Base-by-base conservation (phyloP, 2,797 vertebrate species). In the Accipiter minullus region DNA sequence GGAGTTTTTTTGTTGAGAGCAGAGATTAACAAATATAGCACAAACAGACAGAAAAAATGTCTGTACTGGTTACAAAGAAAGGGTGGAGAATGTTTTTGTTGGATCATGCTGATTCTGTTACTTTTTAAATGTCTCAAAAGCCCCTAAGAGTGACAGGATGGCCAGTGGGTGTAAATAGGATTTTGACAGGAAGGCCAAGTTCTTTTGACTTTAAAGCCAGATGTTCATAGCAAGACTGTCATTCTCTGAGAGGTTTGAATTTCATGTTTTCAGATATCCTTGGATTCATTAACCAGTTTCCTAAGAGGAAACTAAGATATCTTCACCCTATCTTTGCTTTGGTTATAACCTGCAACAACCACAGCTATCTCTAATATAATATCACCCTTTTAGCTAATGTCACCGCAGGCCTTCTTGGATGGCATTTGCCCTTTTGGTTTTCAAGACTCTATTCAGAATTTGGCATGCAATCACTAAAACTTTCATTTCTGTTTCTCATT, bases 401-500 rank as follows among this genome's bases (percentile, higher is more conserved):
- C 36, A 62, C 47, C n/a, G 15, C 10, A 77, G 11, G 6, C 9
- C 7, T 72, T 56, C 50, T 22, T 53, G 55, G 18, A 66, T n/a
- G 48, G 22, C 42, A 56, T 86, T 86, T 89, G 6, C 5, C n/a
- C 20, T 29, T 62, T 86, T 82, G 4, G 5, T 75, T 94, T 82
- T 52, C 47, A 52, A 22, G 18, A 59, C 11, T 60, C 63, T 62
- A 62, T 56, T 84, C 52, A 85, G 71, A 93, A 82, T 73, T 67
- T 86, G 86, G 21, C 32, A 69, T 34, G 14, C 27, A 80, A 12
- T 56, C 59, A 36, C 31, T 71, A 27, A 44, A 90, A 80, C 4
- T 79, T 94, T 36, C 8, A 62, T 79, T 86, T 94, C 86, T 92
- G 55, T 66, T 90, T 93, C 66, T 75, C 40, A n/a, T 90, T 89